Conservation (phyloP, 1,140 invertebrate species). For the Olivierus martensii region DNA sequence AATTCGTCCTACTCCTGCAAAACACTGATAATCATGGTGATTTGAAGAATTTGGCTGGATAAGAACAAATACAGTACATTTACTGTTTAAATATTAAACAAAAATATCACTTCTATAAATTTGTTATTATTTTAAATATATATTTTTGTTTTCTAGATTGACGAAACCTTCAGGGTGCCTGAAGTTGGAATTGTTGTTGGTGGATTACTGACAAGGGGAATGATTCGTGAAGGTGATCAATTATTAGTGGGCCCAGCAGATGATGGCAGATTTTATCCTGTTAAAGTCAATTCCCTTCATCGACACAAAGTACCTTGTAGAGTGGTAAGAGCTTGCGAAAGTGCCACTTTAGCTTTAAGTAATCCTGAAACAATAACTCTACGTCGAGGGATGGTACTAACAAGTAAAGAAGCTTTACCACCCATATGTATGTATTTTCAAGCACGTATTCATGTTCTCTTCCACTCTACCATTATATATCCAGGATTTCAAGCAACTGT, state of each 20-base stretch:
- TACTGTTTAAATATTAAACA: too few species aligned
- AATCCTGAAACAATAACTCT: conserved; percentile 37
- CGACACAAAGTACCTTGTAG: conserved; percentile 79
- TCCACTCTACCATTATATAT: conserved; percentile 66
- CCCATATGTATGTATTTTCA: conserved; percentile 26
- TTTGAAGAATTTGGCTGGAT: too few species aligned
- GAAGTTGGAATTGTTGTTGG: conserved; percentile 58
- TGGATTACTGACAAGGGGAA: conserved; percentile 65
- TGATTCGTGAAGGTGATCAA: conserved; percentile 65
- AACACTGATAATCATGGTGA: too few species aligned
- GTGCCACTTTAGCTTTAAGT: conserved; percentile 67
- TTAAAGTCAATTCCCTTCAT: conserved; percentile 69
- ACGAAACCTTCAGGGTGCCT: conserved; percentile 77
- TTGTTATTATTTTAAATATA: neutral
- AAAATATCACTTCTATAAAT: too few species aligned
- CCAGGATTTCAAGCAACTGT: conserved; percentile 86
- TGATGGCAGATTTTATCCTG: conserved; percentile 62
- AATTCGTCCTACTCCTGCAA: too few species aligned
- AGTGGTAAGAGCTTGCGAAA: conserved; percentile 73
- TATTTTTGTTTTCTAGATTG: conserved; percentile 46
- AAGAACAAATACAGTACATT: too few species aligned
- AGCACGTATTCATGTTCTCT: conserved; percentile 72
- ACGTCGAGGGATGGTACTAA: conserved; percentile 61
- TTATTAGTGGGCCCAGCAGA: conserved; percentile 64
- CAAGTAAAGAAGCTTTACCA: conserved; percentile 5